These are phyloP conservation scores for Phaenicophaeus curvirostris DNA, from an alignment of 2,797 vertebrate genomes.

Conservation along the genomic window DNA sequence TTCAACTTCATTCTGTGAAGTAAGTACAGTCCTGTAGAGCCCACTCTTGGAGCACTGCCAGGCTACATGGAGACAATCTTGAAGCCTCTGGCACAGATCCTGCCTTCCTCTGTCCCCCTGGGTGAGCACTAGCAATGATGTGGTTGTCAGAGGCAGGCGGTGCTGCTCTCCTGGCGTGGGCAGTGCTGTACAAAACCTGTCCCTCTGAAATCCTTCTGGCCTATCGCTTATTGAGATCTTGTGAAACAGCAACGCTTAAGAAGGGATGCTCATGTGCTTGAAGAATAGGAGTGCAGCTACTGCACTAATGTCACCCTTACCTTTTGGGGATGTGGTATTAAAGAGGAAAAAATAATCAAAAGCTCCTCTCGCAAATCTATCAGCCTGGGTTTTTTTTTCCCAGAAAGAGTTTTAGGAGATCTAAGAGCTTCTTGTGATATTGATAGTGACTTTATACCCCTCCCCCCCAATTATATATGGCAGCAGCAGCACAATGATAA, in stretches of 20 bases:
- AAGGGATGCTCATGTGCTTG: neutral
- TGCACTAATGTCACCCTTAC: neutral
- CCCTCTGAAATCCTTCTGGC: neutral
- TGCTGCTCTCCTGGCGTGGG: fast-evolving
- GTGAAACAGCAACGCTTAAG: neutral
- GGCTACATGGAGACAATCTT: neutral
- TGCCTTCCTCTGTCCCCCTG: neutral
- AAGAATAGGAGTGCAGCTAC: neutral
- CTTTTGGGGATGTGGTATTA: neutral
- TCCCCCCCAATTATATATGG: neutral
- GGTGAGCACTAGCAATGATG: neutral
- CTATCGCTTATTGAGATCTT: neutral
- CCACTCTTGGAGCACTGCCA: neutral
- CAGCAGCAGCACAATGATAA: neutral
- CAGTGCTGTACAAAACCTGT: neutral
- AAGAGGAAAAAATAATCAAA: neutral
- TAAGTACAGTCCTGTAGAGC: neutral
- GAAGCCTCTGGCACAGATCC: neutral
- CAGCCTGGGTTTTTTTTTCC: neutral
- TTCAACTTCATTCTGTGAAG: neutral
- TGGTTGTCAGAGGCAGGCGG: neutral
- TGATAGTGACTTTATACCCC: neutral
- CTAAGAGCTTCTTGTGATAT: neutral
- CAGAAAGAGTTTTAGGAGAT: neutral
- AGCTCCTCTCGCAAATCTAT: neutral